Percentiles rank a stretch among this genome's conserved stretches.
Conservation (phyloP, 2,888 invertebrate species). For the Hirtodrosophila cameraria region DNA sequence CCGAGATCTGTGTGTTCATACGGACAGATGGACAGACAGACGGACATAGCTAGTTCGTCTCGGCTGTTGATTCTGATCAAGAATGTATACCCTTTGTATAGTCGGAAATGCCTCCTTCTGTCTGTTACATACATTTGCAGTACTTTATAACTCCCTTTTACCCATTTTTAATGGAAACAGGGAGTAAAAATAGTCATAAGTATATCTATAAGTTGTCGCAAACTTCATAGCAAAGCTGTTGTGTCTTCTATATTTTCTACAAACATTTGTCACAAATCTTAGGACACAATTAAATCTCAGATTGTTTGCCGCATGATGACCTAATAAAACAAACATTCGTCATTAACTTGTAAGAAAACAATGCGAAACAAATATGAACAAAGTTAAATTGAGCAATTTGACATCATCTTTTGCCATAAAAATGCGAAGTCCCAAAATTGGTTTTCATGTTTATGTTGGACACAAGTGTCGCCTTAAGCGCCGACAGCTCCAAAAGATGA, state of each 20-base stretch:
- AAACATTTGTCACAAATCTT: slow-evolving; percentile 44
- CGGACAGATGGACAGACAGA: too few species aligned
- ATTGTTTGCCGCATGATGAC: slow-evolving; percentile 26
- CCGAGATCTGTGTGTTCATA: too few species aligned
- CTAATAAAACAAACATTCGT: slow-evolving; percentile 56
- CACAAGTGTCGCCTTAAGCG: slow-evolving; percentile 61
- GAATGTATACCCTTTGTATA: too few species aligned
- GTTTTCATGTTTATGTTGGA: slow-evolving; percentile 55
- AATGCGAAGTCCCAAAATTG: slow-evolving; percentile 40
- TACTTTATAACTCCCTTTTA: too few species aligned
- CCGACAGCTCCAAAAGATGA: slow-evolving; percentile 46
- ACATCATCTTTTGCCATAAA: slow-evolving; percentile 72
- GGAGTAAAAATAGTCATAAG: too few species aligned
- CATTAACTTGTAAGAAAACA: slow-evolving; percentile 60
- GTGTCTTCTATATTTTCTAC: too few species aligned
- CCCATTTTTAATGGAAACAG: too few species aligned
- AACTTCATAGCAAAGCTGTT: neutral
- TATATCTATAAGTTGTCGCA: neutral
- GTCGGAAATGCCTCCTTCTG: too few species aligned
- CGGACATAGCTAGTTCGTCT: too few species aligned
- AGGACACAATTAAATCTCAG: slow-evolving; percentile 47
- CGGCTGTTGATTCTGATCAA: too few species aligned
- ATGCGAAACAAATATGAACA: slow-evolving; percentile 58
- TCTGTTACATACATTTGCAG: too few species aligned
- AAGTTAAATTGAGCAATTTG: slow-evolving; percentile 74